A percentile compares a stretch with the other conserved stretches of the same genome.
Evolutionary conservation across 2,888 invertebrate species (phyloP).

Genomic region (Aplocera efformata): DNA sequence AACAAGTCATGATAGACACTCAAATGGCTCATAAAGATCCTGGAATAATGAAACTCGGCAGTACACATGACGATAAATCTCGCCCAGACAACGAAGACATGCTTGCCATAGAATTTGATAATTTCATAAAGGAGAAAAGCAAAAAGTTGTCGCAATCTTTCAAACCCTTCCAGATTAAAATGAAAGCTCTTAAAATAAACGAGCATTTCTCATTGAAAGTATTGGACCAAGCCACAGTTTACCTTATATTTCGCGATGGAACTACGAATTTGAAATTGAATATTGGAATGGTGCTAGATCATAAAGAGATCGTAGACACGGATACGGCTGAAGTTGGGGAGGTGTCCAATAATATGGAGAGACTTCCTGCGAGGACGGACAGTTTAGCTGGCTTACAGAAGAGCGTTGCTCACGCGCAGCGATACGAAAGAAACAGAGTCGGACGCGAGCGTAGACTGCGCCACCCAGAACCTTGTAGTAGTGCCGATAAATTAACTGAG

Average conservation of each 20-base stretch:
- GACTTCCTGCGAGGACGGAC: conserved; percentile 52
- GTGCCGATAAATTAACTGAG: conserved; percentile 47
- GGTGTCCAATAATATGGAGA: conserved; percentile 46
- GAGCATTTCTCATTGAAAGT: conserved; percentile 65
- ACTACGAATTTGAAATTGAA: conserved; percentile 62
- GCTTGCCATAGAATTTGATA: conserved; percentile 69
- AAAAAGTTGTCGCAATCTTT: conserved; percentile 61
- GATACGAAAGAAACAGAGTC: conserved; percentile 42
- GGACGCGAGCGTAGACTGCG: conserved; percentile 50
- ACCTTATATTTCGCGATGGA: conserved; percentile 64
- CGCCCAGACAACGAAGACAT: conserved; percentile 62
- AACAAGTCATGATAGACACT: conserved; percentile 73
- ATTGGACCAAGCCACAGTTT: conserved; percentile 64
- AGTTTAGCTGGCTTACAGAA: conserved; percentile 59
- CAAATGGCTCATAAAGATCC: conserved; percentile 65
- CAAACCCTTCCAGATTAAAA: conserved; percentile 69
- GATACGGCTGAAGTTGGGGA: conserved; percentile 56
- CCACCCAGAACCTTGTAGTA: conserved; percentile 36
- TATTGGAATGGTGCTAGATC: conserved; percentile 73
- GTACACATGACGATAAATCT: conserved; percentile 31
- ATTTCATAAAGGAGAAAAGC: conserved; percentile 67
- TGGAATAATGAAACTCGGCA: conserved; percentile 50
- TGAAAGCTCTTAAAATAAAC: conserved; percentile 73
- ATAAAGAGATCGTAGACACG: conserved; percentile 73
- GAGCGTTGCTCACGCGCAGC: conserved; percentile 53